Evolutionary conservation across 2,888 invertebrate genomes (phyloP), one percentile per base, ranked within the genome.

Genomic region (Rhagophthalmus giganteus): DNA sequence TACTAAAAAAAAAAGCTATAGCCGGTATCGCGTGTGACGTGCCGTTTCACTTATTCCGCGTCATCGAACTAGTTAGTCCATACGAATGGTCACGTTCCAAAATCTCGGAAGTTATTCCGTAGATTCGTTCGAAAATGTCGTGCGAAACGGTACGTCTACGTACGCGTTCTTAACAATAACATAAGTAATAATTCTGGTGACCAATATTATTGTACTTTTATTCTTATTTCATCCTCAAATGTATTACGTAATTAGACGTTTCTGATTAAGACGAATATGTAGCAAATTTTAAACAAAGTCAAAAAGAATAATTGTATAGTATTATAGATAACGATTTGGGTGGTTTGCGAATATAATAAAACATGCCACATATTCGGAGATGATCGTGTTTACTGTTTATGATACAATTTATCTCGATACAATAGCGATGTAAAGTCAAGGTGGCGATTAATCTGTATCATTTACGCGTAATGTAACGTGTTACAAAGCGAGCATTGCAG

Each of bases 1-100:
- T 72, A 72, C 70, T 72, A 71, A 69, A 65, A 62, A n/a, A n/a
- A n/a, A n/a, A n/a, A n/a, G 37, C 45, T 47, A 27, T 41, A 35
- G 26, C 33, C 38, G 44, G 44, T 45, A 13, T n/a, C n/a, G n/a
- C n/a, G n/a, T n/a, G n/a, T n/a, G n/a, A n/a, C n/a, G n/a, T n/a
- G n/a, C n/a, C n/a, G n/a, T n/a, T n/a, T n/a, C 2, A 10, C 30
- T 37, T 37, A 33, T 33, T 35, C 28, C 12, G 13, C n/a, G n/a
- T 27, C 30, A 25, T 39, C 16, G 10, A 14, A 26, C 38, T 24
- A 27, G 10, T 10, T 2, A 27, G 8, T 27, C 27, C 10, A 27
- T 2, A 3, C n/a, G 3, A 9, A 12, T 7, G 13, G 11, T 27
- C 2, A 11, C n/a, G n/a, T n/a, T n/a, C n/a, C 11, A n/a, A n/a